Evolutionary conservation across 2,888 invertebrate genomes (phyloP), one percentile per base, ranked within the genome.

Genomic region (Antitype chi): DNA sequence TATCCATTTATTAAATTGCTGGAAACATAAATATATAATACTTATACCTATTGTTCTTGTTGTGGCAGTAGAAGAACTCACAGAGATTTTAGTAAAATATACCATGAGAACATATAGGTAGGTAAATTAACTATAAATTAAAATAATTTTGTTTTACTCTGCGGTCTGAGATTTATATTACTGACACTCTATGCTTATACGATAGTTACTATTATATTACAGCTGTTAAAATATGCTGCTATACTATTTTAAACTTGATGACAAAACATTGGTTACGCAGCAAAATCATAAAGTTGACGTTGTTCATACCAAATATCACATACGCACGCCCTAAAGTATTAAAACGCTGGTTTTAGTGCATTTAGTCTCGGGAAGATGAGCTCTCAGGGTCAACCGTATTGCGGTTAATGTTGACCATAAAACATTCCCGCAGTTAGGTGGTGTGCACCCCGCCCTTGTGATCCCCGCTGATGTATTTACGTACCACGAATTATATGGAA

Each of bases 401-500:
- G 93, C 86, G 93, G 91, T 89, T 91, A 91, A 91, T 90, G 90
- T 88, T 93, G 91, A 93, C 94, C 92, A 91, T 93, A 93, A 88
- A 94, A 92, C 91, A 91, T 91, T 86, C 85, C 88, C 83, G 86
- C 80, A 82, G 87, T 89, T 85, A 87, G 83, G 78, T 84, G 79
- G 84, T 83, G 84, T 84, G 84, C 87, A 78, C 77, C 85, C 86
- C 85, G 82, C 89, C 89, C 88, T 84, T 87, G 87, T 87, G 89
- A 91, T 90, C 89, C 88, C 89, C 85, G 83, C 88, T 92, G 92
- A 93, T 91, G 91, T 93, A 92, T 93, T 92, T 93, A 93, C 92
- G 90, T 89, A 91, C 91, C 91, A 89, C 91, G 93, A 93, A 92
- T 93, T 92, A 93, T 92, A 93, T 92, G 90, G 89, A 91, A 90